Evolutionary conservation across 2,797 vertebrate species (phyloP).

Genomic region (Alectoris magna): DNA sequence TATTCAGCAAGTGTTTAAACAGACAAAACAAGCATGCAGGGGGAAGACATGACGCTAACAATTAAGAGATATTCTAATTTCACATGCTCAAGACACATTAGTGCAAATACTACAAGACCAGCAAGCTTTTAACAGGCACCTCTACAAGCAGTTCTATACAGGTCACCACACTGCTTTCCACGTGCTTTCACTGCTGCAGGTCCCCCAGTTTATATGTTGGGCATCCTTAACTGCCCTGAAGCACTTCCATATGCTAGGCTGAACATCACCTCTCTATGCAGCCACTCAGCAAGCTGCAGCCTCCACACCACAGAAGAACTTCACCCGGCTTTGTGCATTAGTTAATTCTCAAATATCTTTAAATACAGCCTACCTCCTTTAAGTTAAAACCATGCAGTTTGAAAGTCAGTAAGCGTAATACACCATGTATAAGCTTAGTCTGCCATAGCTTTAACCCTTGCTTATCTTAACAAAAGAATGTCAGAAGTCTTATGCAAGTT

Average conservation of each 20-base stretch:
- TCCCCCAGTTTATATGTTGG: not conserved
- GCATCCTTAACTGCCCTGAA: not conserved
- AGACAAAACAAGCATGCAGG: not conserved
- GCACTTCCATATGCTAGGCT: not conserved
- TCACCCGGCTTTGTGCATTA: not conserved
- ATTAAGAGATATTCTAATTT: not conserved
- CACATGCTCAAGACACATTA: not conserved
- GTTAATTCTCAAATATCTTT: not conserved
- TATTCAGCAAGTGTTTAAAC: not conserved
- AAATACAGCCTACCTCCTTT: not conserved
- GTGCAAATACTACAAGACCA: not conserved
- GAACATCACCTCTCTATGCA: not conserved
- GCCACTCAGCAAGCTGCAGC: not conserved
- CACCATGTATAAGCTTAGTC: fast-evolving
- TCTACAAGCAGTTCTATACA: not conserved
- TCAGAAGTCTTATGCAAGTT: constrained; percentile 45
- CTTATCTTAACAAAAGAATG: constrained; percentile 41
- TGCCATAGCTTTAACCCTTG: constrained; percentile 5
- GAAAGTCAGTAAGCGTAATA: not conserved
- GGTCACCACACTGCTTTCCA: not conserved
- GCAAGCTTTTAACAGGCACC: not conserved
- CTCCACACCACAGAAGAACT: not conserved
- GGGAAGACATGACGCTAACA: not conserved
- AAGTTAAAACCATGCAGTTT: not conserved
- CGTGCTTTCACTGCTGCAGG: not conserved